Percentiles rank a stretch among this genome's conserved stretches.
These are phyloP conservation scores for Egretta garzetta DNA, from an alignment of 2,113 vertebrate genomes.

Conservation along the genomic window DNA sequence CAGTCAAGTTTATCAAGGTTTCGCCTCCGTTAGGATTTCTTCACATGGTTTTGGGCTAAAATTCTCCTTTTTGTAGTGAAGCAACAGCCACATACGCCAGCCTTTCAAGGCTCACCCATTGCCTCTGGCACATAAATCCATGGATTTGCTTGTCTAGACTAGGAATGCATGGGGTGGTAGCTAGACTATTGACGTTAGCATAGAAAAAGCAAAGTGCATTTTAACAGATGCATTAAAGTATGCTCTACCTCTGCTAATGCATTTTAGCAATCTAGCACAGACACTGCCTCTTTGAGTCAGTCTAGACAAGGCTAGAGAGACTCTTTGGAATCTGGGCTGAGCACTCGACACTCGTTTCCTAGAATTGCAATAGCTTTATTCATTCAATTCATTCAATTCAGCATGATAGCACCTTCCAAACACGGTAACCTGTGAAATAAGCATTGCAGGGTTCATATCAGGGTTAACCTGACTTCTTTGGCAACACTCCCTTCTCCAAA, in stretches of 20 bases:
- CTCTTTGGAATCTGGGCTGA: background rate
- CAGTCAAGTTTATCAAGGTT: background rate
- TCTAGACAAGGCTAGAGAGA: background rate
- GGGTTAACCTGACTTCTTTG: background rate
- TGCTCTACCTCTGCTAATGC: background rate
- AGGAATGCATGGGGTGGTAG: background rate
- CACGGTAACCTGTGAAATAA: background rate
- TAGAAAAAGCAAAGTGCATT: background rate
- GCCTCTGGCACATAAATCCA: background rate
- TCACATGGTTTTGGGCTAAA: background rate
- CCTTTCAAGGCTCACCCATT: background rate
- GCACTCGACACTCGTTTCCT: background rate
- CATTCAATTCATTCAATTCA: too few species aligned
- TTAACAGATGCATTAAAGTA: background rate
- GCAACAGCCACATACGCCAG: fast-evolving
- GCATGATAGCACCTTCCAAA: background rate
- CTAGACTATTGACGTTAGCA: background rate
- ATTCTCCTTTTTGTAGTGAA: background rate
- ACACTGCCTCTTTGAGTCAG: background rate
- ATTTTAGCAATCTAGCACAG: background rate
- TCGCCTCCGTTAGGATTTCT: background rate
- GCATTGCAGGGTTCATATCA: background rate
- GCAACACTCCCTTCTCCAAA: background rate
- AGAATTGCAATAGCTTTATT: background rate
- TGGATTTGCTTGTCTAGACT: background rate